Base-by-base conservation (phyloP, 2,797 vertebrate species). In the Pipistrellus kuhlii region DNA sequence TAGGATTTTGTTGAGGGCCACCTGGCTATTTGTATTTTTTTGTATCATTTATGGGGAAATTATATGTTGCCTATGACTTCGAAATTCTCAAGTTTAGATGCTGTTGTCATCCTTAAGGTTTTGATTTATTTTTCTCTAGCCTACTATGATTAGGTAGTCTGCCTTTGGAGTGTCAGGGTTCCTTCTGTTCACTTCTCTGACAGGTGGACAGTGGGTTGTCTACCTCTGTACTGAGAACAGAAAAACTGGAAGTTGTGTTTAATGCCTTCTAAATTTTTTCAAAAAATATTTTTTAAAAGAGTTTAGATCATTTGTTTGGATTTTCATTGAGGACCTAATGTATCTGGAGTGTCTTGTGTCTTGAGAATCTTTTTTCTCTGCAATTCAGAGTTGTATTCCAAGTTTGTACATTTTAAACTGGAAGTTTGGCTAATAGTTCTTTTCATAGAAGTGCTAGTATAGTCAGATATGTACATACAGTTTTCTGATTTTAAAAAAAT, bases 1-100 rank as follows among this genome's bases (percentile, higher is more conserved):
- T 90, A 95, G 90, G n/a, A 77, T 69, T 96, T 95, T 94, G 41
- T 48, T 71, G 64, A 82, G 35, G 46, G n/a, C 44, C 57, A 64
- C 21, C 10, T 3, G 27, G 2, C 59, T 88, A 14, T 78, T 88
- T 80, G 55, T 46, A 41, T 48, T 17, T 90, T 75, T 96, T 41
- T 21, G 1, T 68, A 55, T 80, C 41, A 88, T 69, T 81, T 95
- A 59, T 78, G 71, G 57, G 80, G 57, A 96, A 93, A 75, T 88
- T 62, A 57, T 32, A 72, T 68, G 59, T 78, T 91, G 38, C 62
- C 53, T 80, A 1, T 68, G 48, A 93, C 44, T 83, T 92, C 11
- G 8, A 81, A 48, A 35, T 90, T 90, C 90, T 88, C 51, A 75
- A 90, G 44, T 51, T 90, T n/a, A 91, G 44, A 17, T 91, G 30